Percentiles rank a stretch among this genome's conserved stretches.
Evolutionary conservation across 37 sponge, comb jelly and placozoan species (phyloP).

Genomic region (Halisarca cf. caerulea): DNA sequence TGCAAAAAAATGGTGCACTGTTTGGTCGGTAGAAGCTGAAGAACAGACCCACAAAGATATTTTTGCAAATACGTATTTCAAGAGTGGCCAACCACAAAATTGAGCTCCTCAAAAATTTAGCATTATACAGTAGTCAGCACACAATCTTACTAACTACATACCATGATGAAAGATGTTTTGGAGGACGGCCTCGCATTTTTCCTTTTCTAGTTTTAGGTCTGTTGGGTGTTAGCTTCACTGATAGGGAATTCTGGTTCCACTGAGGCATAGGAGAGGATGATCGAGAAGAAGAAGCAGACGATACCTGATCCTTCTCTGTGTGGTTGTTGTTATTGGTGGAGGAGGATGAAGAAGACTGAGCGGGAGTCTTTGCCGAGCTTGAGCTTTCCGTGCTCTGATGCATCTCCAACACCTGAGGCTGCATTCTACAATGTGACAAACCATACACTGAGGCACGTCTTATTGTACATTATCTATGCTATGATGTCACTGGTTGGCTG

Average conservation of each 20-base stretch:
- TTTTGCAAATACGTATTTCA: no score
- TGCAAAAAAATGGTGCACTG: no score
- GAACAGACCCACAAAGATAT: no score
- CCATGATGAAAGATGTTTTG: background rate
- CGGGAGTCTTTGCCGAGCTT: background rate
- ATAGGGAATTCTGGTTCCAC: background rate
- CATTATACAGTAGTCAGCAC: no score
- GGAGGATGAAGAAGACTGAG: background rate
- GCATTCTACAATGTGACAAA: no score
- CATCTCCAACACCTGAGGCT: slow-evolving; percentile 16
- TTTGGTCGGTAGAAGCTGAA: no score
- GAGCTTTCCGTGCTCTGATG: background rate
- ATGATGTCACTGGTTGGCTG: no score
- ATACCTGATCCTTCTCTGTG: background rate
- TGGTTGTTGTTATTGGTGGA: background rate
- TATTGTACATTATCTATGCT: no score
- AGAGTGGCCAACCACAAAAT: no score
- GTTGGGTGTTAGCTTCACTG: background rate
- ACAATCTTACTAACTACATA: no score
- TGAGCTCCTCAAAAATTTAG: no score
- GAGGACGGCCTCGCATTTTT: background rate
- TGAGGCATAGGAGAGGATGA: background rate
- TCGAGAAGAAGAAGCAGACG: slow-evolving; percentile 4
- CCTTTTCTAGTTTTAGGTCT: background rate
- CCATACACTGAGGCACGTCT: no score